Base-by-base conservation (phyloP, 2,797 vertebrate species). In the Meda fulgida region DNA sequence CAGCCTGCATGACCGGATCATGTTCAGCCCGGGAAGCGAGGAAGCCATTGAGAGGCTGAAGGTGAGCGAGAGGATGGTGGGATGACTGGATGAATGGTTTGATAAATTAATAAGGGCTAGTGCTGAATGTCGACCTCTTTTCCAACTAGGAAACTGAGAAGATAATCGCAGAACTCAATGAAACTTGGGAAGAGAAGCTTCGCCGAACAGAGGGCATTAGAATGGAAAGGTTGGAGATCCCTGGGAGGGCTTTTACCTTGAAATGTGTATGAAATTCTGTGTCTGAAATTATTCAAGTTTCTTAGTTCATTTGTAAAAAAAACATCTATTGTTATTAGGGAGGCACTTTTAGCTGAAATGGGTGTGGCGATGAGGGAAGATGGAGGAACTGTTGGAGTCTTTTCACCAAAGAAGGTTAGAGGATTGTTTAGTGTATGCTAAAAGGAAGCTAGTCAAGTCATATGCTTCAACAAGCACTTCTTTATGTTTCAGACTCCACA, bases 301-400 rank as follows among this genome's bases (percentile, higher is more conserved):
- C 13, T 46, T 84, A 48, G 31, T 78, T 51, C 5, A 14, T 55
- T 69, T 78, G 23, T 19, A 38, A 67, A 65, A n/a, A 9, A 46
- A 53, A 16, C 7, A 34, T 72, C 9, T 81, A 7, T 48, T 88
- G 84, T 75, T 71, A 90, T 21, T 89, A 99, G 98, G 92, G 98
- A 99, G 91, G 98, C 98, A 0, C 93, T 99, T 91, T 94, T 99
- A 90, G 98, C 98, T 0, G 98, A 99, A 94, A 99, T 99, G 98
- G 98, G 98, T 0, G 98, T 99, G 78, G 98, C 98, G 89, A 99
- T 99, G 97, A 95, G 98, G 88, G 98, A 99, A 90, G 98, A 99
- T 13, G 98, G 98, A 69, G 98, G 98, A 86, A 99, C 98, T 0
- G 90, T 99, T 83, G 98, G 98, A 0, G 98, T 99, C 55, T 99